phyloP scores from a whole-genome alignment of 2,797 vertebrate species.

The Pseudopleuronectes americanus region DNA sequence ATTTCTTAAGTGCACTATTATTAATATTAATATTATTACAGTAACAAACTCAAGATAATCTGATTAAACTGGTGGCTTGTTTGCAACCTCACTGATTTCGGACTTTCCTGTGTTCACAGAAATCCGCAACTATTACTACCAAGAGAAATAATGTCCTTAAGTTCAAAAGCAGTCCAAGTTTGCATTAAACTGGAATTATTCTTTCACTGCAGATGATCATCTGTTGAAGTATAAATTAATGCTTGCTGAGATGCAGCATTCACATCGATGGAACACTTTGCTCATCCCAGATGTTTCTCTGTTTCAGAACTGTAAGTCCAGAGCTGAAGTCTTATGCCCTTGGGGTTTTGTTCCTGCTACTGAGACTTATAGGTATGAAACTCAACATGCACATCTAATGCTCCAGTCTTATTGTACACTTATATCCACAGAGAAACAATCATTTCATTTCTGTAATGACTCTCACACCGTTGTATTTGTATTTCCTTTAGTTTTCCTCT shows the following conservation, averaged over 20 bases:
- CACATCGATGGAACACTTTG: background rate
- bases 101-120: no score
- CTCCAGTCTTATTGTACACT: background rate
- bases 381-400: background rate
- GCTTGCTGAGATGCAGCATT: background rate
- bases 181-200: background rate
- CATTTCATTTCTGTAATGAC: no score
- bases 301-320: constrained; percentile 93
- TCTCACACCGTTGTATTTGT: background rate
- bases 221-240: background rate
- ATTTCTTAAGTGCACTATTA: background rate
- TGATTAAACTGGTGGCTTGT: no score
- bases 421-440: background rate
- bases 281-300: constrained; percentile 23
- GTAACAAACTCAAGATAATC: no score
- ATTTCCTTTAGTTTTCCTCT: constrained; percentile 21
- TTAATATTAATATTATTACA: no score
- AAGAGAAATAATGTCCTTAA: no score
- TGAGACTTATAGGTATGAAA: constrained; percentile 92
- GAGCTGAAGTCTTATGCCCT: constrained; percentile 98
- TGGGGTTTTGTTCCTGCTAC: constrained; percentile 95
- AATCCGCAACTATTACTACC: no score
- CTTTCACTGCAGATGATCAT: background rate
- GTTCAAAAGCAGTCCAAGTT: background rate
- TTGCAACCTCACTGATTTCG: no score